These are phyloP conservation scores for Diplogasteroides magnus DNA, from an alignment of 1,140 invertebrate genomes.

Conservation along the genomic window DNA sequence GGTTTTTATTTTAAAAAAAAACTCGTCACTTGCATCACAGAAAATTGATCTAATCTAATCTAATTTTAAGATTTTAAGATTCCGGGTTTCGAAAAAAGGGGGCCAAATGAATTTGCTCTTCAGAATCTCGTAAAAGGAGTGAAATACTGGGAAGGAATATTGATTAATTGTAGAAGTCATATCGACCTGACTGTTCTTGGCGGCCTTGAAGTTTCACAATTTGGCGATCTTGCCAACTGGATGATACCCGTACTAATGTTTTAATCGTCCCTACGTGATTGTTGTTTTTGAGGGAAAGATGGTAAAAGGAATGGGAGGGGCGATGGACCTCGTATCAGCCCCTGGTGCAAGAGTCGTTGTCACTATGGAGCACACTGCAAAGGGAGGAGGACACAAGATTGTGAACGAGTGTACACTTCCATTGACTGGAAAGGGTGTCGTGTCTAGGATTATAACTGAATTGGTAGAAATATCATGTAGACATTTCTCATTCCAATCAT, in stretches of 20 bases:
- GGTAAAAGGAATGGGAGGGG: conserved; percentile 98
- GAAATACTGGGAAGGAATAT: conserved; percentile 22
- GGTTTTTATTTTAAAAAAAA: too few species aligned
- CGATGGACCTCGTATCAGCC: conserved; percentile 90
- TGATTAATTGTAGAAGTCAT: too few species aligned
- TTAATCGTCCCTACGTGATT: neutral
- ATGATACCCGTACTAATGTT: conserved; percentile 84
- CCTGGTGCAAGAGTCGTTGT: conserved; percentile 71
- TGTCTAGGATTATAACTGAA: conserved; percentile 95
- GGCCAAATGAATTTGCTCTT: too few species aligned
- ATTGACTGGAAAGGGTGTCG: conserved; percentile 84
- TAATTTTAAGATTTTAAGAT: too few species aligned
- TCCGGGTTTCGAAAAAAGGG: too few species aligned
- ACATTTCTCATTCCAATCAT: too few species aligned
- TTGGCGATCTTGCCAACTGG: conserved; percentile 98
- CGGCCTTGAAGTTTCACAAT: conserved; percentile 92
- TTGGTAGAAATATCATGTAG: too few species aligned
- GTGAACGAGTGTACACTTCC: conserved; percentile 81
- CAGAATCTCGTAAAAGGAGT: too few species aligned
- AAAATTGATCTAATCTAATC: too few species aligned
- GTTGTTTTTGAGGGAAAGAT: conserved; percentile 72
- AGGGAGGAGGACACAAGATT: conserved; percentile 89
- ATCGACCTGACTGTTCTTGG: conserved; percentile 91
- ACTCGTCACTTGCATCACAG: too few species aligned
- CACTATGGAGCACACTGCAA: conserved; percentile 93